Conservation (phyloP, 2,113 vertebrate species). For the Mormyrus iriodes region DNA sequence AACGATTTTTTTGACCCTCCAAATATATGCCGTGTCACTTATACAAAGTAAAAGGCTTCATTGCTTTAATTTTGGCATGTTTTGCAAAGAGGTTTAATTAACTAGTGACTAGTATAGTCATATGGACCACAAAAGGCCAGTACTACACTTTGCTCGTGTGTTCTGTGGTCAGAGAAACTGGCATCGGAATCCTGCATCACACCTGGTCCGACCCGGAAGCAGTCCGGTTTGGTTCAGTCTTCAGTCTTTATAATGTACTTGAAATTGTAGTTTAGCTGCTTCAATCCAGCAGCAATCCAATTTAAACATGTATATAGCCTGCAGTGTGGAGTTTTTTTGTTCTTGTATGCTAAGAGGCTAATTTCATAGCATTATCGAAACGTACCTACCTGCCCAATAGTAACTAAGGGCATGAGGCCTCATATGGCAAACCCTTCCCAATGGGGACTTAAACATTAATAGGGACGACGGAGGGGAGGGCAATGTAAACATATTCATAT, state of each 20-base stretch:
- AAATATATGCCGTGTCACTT: slow-evolving; percentile 5
- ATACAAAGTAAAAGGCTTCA: slow-evolving; percentile 10
- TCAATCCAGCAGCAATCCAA: background rate
- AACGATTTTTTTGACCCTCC: background rate
- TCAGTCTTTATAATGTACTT: background rate
- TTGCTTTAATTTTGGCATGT: background rate
- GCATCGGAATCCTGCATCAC: background rate
- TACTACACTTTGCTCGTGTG: background rate
- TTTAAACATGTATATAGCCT: background rate
- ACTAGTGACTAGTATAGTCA: background rate
- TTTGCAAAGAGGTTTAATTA: background rate
- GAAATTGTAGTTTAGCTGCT: background rate
- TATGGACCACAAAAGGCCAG: background rate
- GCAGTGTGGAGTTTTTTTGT: background rate
- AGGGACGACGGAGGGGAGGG: background rate
- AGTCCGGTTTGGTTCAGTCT: background rate
- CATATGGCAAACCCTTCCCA: background rate
- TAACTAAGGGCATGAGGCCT: background rate
- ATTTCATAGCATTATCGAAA: background rate
- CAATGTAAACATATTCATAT: background rate
- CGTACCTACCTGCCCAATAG: background rate
- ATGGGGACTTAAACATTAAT: background rate
- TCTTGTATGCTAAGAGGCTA: background rate
- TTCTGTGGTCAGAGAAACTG: background rate
- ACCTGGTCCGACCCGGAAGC: background rate